Base-by-base conservation (phyloP, 2,888 invertebrate genomes). In the Agonopterix heracliana region DNA sequence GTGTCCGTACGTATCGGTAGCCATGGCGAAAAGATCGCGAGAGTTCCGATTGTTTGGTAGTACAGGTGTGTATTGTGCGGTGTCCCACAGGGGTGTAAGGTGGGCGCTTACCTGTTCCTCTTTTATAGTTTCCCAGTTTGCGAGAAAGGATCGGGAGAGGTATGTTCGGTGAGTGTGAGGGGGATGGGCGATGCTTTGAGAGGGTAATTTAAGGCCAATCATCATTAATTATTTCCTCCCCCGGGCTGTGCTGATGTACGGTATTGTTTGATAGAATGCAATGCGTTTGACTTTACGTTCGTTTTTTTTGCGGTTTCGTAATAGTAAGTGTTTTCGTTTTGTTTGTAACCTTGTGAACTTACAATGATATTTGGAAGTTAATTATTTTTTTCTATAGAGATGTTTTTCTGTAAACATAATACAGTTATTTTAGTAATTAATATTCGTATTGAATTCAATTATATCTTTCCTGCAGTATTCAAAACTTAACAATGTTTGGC, bases 161-260 rank as follows among this genome's bases (percentile, higher is more conserved):
- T 57, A 55, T 63, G 61, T 51, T 49, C 50, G 52, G 49, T 52
- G 63, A 36, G 75, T 56, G 66, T 45, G 74, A 81, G 57, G 49
- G 76, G 63, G 86, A 85, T 54, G 57, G 66, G 17, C 46, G 51
- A 59, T 67, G 70, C 64, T 69, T 66, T 68, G 78, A 76, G 83
- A 78, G 83, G 82, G 84, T 85, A 86, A 87, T 87, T 87, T 84
- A 71, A 78, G 85, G 80, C 78, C 87, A 88, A 88, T 88, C 88
- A 88, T 86, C 86, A 87, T 87, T 88, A 86, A 86, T 85, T 87
- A 85, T 81, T 81, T 74, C 68, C 70, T 81, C 79, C 85, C 80
- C 61, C 67, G 68, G 71, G 76, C 71, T 60, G 66, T 76, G 74
- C 71, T 68, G 74, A 68, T 69, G 64, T 68, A 60, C 64, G 66